A percentile compares a stretch with the other conserved stretches of the same genome.
phyloP scores from a whole-genome alignment of 1,140 invertebrate genomes.

The Whitmania pigra region DNA sequence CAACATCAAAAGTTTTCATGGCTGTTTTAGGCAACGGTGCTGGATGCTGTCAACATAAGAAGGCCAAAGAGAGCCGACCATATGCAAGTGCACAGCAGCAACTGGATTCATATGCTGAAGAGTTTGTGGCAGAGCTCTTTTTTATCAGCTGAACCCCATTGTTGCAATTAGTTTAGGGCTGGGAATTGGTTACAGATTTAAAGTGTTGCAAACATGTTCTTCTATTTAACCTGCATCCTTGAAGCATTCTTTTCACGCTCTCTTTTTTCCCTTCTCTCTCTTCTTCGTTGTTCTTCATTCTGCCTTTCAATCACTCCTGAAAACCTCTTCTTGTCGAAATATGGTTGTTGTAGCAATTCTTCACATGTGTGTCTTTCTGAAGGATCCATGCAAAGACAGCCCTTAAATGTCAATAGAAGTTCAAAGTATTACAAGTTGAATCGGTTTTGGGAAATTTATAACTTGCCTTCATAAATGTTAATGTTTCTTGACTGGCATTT shows the following conservation, averaged over 20 bases:
- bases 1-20: too few relatives aligned
- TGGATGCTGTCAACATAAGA: too few relatives aligned
- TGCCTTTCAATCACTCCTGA: constrained; percentile 28
- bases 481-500: constrained; percentile 6
- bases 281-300: constrained; percentile 26
- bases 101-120: too few relatives aligned
- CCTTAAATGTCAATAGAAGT: constrained; percentile 45
- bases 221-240: not conserved
- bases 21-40: too few relatives aligned
- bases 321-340: constrained; percentile 50
- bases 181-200: too few relatives aligned
- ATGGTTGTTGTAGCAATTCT: constrained; percentile 72
- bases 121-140: too few relatives aligned
- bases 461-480: constrained; percentile 12
- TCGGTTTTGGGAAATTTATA: constrained; percentile 1
- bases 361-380: constrained; percentile 73
- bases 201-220: too few relatives aligned
- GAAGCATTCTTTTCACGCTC: constrained; percentile 21
- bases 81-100: too few relatives aligned
- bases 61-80: too few relatives aligned
- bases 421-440: constrained; percentile 14
- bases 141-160: too few relatives aligned
- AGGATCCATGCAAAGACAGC: constrained; percentile 89
- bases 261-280: constrained; percentile 18
- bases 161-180: too few relatives aligned